Percentiles rank a stretch among this genome's conserved stretches.
Evolutionary conservation across 2,113 vertebrate genomes (phyloP).

Genomic region (Jaculus jaculus): DNA sequence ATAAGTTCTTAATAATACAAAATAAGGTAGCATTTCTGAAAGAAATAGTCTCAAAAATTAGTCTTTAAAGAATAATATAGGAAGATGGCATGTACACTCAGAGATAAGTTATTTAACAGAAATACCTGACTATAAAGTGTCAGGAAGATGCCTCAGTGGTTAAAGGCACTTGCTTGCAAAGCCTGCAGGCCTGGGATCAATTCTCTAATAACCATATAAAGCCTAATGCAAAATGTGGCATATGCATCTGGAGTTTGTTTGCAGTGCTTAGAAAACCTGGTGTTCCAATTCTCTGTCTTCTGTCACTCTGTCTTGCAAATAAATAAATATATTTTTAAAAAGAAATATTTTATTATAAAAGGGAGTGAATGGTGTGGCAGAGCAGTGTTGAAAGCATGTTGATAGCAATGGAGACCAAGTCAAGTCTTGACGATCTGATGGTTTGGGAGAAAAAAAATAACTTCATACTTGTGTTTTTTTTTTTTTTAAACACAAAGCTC

Average conservation of each 20-base stretch:
- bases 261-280: too few relatives aligned
- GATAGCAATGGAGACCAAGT: not conserved
- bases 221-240: too few relatives aligned
- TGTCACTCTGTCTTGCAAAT: too few relatives aligned
- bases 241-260: too few relatives aligned
- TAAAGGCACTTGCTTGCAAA: too few relatives aligned
- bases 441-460: not conserved
- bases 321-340: too few relatives aligned
- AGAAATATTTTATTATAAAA: not conserved
- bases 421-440: not conserved
- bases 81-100: not conserved
- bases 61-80: not conserved
- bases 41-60: not conserved
- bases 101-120: not conserved
- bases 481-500: not conserved
- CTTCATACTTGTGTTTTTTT: constrained; percentile 1
- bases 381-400: not conserved
- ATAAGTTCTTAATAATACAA: too few relatives aligned
- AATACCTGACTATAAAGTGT: not conserved
- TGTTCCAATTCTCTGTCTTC: too few relatives aligned
- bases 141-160: too few relatives aligned
- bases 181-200: too few relatives aligned
- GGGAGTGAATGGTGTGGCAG: not conserved
- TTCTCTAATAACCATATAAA: too few relatives aligned
- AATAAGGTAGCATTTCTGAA: not conserved